Evolutionary conservation across 35 echinoderm and acorn worm species (phyloP), one percentile per base, ranked within the genome.

Genomic region (Ophioderma brevispina): DNA sequence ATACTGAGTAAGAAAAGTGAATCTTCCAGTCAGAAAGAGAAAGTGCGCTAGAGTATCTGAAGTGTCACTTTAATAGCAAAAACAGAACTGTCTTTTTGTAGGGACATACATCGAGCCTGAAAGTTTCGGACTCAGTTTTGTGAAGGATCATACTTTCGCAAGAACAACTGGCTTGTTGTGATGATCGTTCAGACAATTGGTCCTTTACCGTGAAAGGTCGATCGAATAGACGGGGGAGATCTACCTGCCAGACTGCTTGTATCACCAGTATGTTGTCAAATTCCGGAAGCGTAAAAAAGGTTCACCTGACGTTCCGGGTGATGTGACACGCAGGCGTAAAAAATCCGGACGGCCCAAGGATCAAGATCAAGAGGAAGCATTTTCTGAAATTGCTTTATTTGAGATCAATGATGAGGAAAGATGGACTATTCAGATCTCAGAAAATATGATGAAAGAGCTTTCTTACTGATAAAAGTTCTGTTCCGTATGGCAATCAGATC

Each of bases 321-420:
- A 63, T 33, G 11, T 35, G 13, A 46, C 84, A 35, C 36, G 40
- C 23, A 94, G 85, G 64, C 80, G 75, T 23, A 81, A 52, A 76
- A 94, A 90, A 43, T 86, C 70, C 35, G 92, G 92, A 33, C 32
- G 81, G 55, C 88, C 88, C 19, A 94, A 91, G 79, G 41, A 90
- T 86, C 38, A 91, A 79, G 88, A 94, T 40, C 80, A 94, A 41
- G 64, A 91, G 40, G 32, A 91, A 63, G 92, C 92, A 85, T 94
- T 94, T 52, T 13, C 15, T 10, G 86, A 90, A 33, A 55, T 85
- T 94, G 92, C 77, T 23, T 75, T 33, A 64, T 55, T 94, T 40
- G 92, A 94, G 64, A 25, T 13, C n/a, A 84, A 91, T 86, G 88
- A 91, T 81, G 88, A 90, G 39, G 88, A 91, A 86, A 70, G 85